A percentile compares a stretch with the other conserved stretches of the same genome.
Evolutionary conservation across 2,888 invertebrate species (phyloP).

Genomic region (Ectemnius cavifrons): DNA sequence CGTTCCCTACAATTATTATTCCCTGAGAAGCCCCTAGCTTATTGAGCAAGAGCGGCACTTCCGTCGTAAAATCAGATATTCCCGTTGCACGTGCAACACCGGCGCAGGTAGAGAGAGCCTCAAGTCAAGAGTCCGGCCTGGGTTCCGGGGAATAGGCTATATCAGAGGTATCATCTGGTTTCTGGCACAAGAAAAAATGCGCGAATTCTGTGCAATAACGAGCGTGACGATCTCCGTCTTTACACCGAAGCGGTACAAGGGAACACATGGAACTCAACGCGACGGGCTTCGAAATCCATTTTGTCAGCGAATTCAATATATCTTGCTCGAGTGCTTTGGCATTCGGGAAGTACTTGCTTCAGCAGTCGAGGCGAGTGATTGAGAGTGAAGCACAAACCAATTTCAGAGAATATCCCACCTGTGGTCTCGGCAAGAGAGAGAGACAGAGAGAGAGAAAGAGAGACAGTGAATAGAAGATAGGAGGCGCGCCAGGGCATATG

Average conservation of each 20-base stretch:
- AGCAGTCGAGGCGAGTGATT: too few relatives aligned
- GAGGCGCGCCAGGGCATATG: constrained; percentile 24
- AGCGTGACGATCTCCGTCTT: constrained; percentile 7
- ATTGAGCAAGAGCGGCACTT: constrained; percentile 68
- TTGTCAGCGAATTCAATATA: too few relatives aligned
- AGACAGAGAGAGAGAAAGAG: not conserved
- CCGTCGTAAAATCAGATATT: constrained; percentile 66
- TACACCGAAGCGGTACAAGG: too few relatives aligned
- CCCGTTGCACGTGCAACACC: constrained; percentile 47
- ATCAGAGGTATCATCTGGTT: too few relatives aligned
- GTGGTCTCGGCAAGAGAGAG: not conserved
- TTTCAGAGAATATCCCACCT: not conserved
- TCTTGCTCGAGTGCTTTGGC: not conserved
- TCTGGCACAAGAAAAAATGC: constrained; percentile 24
- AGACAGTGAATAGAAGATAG: not conserved
- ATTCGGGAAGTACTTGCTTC: constrained; percentile 5
- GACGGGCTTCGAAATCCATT: constrained; percentile 1
- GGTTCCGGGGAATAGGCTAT: too few relatives aligned
- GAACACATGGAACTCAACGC: not conserved
- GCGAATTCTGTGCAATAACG: constrained; percentile 39
- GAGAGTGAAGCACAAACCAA: constrained; percentile 10
- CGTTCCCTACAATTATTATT: constrained; percentile 51
- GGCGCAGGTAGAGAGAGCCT: constrained; percentile 22
- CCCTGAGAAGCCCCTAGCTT: constrained; percentile 61
- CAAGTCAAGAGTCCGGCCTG: too few relatives aligned